Conservation (phyloP, 92 coral and sea anemone genomes). For the Palythoa heliodiscus region DNA sequence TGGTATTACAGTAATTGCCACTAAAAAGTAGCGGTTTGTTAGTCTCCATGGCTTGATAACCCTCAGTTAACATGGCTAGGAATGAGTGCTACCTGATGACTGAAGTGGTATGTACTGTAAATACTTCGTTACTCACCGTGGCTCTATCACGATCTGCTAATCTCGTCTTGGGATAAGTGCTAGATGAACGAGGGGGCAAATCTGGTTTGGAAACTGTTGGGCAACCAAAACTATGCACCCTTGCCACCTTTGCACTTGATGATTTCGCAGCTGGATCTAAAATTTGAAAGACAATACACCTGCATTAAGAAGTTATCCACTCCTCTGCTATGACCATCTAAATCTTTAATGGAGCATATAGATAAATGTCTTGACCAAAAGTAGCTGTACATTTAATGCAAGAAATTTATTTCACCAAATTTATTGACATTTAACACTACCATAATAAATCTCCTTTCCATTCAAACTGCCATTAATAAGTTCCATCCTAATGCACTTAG, state of each 20-base stretch:
- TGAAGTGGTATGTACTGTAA: neutral
- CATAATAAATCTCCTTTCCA: no score
- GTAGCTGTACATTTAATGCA: no score
- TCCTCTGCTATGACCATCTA: neutral
- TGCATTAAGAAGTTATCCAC: neutral
- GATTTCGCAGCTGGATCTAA: constrained; percentile 14
- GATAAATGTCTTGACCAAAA: no score
- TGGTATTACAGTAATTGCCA: neutral
- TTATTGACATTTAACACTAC: no score
- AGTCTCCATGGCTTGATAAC: neutral
- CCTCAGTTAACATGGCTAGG: neutral
- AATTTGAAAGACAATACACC: neutral
- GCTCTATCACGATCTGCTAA: constrained; percentile 34
- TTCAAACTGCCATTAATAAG: no score
- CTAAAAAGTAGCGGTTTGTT: neutral
- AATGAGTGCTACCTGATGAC: neutral
- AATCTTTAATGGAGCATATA: neutral
- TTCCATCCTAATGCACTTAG: no score
- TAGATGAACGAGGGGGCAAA: constrained; percentile 62
- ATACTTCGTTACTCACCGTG: neutral
- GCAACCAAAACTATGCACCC: constrained; percentile 71
- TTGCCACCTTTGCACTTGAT: neutral
- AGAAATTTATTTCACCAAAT: no score
- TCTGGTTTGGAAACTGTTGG: constrained; percentile 46
- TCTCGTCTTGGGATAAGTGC: constrained; percentile 52